Conservation (phyloP, 2,113 vertebrate genomes). For the Potamarius usumacintae region DNA sequence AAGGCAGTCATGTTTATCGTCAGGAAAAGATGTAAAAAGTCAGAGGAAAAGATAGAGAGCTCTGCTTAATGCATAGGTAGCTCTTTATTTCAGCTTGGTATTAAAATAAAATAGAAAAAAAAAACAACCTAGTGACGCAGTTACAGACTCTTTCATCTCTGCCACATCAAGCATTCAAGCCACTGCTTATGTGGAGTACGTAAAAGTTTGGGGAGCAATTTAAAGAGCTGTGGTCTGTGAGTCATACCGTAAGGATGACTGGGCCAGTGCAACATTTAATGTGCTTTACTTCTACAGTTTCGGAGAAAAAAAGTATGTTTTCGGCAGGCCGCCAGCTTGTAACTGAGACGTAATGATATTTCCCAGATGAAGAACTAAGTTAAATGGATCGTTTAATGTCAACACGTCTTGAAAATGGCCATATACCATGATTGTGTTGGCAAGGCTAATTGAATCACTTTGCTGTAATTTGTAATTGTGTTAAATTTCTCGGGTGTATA, state of each 20-base stretch:
- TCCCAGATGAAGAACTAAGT: conserved; percentile 29
- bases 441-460: conserved; percentile 11
- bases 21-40: not conserved
- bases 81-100: conserved; percentile 9
- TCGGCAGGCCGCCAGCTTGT: conserved; percentile 8
- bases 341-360: conserved; percentile 38
- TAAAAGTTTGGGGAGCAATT: conserved; percentile 8
- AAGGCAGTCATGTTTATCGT: not conserved
- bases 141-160: not conserved
- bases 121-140: not conserved
- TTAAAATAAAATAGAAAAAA: not conserved
- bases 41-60: not conserved
- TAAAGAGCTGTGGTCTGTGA: not conserved
- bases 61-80: not conserved
- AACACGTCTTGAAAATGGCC: conserved; percentile 18
- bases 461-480: not conserved
- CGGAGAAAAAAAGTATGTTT: not conserved
- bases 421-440: conserved; percentile 11
- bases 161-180: not conserved
- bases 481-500: conserved; percentile 9
- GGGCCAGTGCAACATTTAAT: conserved; percentile 28
- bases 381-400: conserved; percentile 41
- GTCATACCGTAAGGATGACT: conserved; percentile 13
- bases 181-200: not conserved
- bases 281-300: conserved; percentile 20